Base-by-base conservation (phyloP, 2,888 invertebrate genomes). In the Amblyteles armatorius region DNA sequence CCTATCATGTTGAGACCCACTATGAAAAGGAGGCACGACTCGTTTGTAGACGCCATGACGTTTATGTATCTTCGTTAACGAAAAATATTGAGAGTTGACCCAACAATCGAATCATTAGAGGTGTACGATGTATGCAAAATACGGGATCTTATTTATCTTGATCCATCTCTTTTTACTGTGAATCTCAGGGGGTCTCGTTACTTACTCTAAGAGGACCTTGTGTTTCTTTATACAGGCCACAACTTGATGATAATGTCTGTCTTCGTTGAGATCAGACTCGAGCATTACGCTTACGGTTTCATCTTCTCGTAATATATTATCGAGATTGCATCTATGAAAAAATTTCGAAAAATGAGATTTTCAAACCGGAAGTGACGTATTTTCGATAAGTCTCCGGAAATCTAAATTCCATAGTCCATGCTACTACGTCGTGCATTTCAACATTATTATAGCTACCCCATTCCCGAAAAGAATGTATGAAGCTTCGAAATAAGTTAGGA, bases 151-250 rank as follows among this genome's bases (percentile, higher is more conserved):
- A 44, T 44, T 44, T 44, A 13, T 44, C 44, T 13, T 13, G 44
- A 44, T 13, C 3, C 44, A 44, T 44, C 13, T 13, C 13, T 44
- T 3, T 11, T 3, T 44, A 13, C 44, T 44, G 13, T 13, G 44
- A 44, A 44, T 44, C 44, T 13, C 44, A 44, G 44, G 13, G 44
- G 13, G 13, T 44, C 22, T 0, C 55, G 22, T 6, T 55, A 55
- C 55, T 55, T 22, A 55, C 55, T 55, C 2, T 16, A 76, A 44
- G 33, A 40, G 63, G 3, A 40, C 13, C 16, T 65, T 76, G 65
- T 76, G 76, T 16, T 65, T 48, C 33, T 65, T 29, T 11, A 76
- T n/a, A 22, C 74, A 76, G 13, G n/a, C 11, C 16, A 65, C 63
- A 40, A 76, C n/a, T 6, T 76, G 22, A 9, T 63, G n/a, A 29